phyloP scores from a whole-genome alignment of 2,113 vertebrate species.

The Gymnocephalus cernua region DNA sequence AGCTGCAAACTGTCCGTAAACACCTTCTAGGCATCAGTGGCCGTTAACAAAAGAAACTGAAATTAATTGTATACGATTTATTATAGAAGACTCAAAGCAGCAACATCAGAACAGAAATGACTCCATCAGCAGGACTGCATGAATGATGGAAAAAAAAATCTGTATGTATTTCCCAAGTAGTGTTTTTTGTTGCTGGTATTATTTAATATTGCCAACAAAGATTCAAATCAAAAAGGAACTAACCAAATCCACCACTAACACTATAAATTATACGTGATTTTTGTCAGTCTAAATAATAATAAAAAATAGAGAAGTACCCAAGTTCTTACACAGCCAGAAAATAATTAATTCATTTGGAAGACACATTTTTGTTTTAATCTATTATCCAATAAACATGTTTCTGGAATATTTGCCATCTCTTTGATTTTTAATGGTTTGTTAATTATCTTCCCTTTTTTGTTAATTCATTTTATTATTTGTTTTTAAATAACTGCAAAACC shows the following conservation, averaged over 20 bases:
- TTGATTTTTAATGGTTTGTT: background rate
- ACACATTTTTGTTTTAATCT: background rate
- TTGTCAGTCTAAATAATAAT: background rate
- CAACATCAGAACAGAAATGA: background rate
- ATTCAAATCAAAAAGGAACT: background rate
- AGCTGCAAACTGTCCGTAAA: background rate
- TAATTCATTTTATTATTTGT: background rate
- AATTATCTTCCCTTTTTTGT: background rate
- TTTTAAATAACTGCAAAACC: background rate
- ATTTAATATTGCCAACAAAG: slow-evolving; percentile 3
- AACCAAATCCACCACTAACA: background rate
- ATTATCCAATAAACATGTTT: too few species aligned
- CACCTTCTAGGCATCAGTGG: background rate
- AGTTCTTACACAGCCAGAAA: background rate
- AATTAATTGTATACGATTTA: background rate
- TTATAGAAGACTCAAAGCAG: background rate
- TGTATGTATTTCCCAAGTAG: background rate
- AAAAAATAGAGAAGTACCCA: background rate
- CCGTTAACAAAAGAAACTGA: background rate
- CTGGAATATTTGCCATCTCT: background rate
- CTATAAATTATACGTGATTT: background rate
- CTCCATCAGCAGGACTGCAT: background rate
- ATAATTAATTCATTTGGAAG: background rate
- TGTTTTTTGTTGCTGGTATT: background rate
- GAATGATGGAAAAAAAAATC: background rate